phyloP scores from a whole-genome alignment of 2,797 vertebrate species.

The Heterohyrax brucei region DNA sequence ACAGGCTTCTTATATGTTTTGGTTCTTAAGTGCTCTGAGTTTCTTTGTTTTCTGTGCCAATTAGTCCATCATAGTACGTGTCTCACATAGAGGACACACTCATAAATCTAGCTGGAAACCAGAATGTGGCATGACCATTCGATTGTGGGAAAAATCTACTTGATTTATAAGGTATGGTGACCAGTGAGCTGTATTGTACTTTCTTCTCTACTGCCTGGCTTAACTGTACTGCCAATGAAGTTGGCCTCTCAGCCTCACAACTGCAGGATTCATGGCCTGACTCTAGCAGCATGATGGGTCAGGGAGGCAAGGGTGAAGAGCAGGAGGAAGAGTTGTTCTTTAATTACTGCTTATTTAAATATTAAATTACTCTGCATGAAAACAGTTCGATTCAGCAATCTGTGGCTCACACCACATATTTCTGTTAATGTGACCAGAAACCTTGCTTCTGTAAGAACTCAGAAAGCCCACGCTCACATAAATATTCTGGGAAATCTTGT shows the following conservation, averaged over 20 bases:
- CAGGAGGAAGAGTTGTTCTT: conserved; percentile 54
- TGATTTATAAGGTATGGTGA: conserved; percentile 82
- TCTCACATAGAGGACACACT: conserved; percentile 72
- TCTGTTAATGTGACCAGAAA: conserved; percentile 74
- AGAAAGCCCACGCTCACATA: conserved; percentile 66
- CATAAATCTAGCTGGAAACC: conserved; percentile 81
- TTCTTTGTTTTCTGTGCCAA: conserved; percentile 78
- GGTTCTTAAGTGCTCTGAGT: conserved; percentile 78
- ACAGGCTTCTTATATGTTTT: conserved; percentile 77
- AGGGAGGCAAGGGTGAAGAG: conserved; percentile 60
- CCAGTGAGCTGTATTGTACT: conserved; percentile 68
- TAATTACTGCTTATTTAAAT: conserved; percentile 80
- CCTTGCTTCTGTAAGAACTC: conserved; percentile 64
- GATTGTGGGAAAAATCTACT: conserved; percentile 75
- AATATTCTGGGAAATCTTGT: conserved; percentile 75
- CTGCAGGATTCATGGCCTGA: conserved; percentile 61
- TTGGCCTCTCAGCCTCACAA: conserved; percentile 34
- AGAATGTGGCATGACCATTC: conserved; percentile 74
- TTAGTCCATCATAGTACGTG: conserved; percentile 59
- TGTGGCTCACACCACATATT: conserved; percentile 72
- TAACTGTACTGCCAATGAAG: conserved; percentile 63
- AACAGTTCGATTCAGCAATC: conserved; percentile 80
- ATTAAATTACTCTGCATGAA: conserved; percentile 81
- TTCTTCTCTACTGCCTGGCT: conserved; percentile 78
- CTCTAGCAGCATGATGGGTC: conserved; percentile 20